Evolutionary conservation across 2,113 vertebrate genomes (phyloP).

Genomic region (Theropithecus gelada): DNA sequence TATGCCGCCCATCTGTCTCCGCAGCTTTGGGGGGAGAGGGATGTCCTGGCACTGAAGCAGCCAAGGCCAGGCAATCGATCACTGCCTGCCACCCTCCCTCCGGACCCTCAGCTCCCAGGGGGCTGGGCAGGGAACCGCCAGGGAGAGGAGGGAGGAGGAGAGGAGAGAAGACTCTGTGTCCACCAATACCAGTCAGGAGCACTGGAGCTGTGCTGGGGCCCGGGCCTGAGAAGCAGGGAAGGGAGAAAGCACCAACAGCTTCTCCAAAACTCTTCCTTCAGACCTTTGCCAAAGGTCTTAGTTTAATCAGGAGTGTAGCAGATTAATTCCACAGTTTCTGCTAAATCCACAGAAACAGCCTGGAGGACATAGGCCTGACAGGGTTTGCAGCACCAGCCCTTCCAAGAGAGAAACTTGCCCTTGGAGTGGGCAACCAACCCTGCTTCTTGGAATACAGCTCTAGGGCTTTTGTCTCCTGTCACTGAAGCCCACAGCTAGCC

Average conservation of each 20-base stretch:
- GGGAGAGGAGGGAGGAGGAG: background rate
- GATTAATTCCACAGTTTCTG: background rate
- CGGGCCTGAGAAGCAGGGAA: background rate
- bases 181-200: background rate
- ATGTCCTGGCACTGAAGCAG: conserved; percentile 18
- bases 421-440: background rate
- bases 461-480: background rate
- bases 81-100: background rate
- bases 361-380: background rate
- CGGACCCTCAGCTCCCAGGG: background rate
- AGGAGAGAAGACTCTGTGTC: background rate
- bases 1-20: conserved; percentile 71
- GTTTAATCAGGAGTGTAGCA: background rate
- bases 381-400: background rate
- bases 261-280: background rate
- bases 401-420: background rate
- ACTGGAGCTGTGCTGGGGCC: background rate
- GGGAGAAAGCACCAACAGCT: background rate
- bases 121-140: background rate
- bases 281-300: background rate
- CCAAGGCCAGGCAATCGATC: conserved; percentile 60
- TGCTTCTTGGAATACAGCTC: background rate
- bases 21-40: background rate
- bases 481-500: background rate
- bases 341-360: conserved; percentile 6